Base-by-base conservation (phyloP, 1,140 invertebrate species). In the Drosophila pectinifera region DNA sequence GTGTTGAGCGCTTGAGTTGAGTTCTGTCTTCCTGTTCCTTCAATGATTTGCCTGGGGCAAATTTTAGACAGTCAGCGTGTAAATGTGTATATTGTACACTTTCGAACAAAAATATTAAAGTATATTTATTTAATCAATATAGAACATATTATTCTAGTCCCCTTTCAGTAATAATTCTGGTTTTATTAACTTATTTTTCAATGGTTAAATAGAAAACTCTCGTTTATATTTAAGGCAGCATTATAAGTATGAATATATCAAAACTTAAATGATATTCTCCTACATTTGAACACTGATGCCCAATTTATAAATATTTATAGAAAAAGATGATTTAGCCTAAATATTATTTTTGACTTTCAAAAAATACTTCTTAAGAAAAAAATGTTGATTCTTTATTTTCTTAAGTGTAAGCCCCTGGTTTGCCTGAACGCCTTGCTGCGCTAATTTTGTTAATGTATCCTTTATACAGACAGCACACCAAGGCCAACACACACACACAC, bases 361-460 rank as follows among this genome's bases (percentile, higher is more conserved):
- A 31, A 38, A 38, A 13, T 34, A 2, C 31, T 49, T 31, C 5
- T 3, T 20, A 1, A 0, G 4, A 51, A 0, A 5, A 36, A 20
- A 34, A 51, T 20, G 18, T 5, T 7, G 20, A 20, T 5, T 2
- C 16, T 0, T 18, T 14, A 13, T 67, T 41, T 24, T 48, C 28
- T 4, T 2, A 8, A 34, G 55, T 54, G 57, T 18, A 54, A 42
- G 58, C 49, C 63, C 41, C 43, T 28, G 18, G 53, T 41, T 53
- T 62, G 49, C 58, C 63, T 79, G 77, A 85, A 88, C 65, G 75
- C 79, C 65, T 88, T 69, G 70, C 67, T 88, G 79, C 79, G 84
- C 83, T 88, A 88, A 88, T 88, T 88, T 88, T 83, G 84, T 88
- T 88, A 88, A 88, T 88, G 84, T 88, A 88, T 83, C 84, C 84